Base-by-base conservation (phyloP, 2,113 vertebrate genomes). In the Triplophysa tibetana region DNA sequence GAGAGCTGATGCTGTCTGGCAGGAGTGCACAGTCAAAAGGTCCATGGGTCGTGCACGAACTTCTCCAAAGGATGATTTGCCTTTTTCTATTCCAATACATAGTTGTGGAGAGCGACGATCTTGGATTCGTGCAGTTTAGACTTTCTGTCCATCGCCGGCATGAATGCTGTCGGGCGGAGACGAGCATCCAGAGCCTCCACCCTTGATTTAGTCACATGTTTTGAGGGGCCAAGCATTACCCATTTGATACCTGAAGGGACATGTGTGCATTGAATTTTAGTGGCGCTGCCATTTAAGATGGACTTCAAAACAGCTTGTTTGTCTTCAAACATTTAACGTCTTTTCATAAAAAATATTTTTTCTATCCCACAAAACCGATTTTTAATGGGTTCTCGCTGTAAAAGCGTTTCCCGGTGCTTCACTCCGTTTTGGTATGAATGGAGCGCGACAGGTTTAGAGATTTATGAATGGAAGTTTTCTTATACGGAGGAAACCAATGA, bases 1-100 rank as follows among this genome's bases (percentile, higher is more conserved):
- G 26, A 75, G 54, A 60, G 69, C 52, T 52, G 85, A 83, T 67
- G 79, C 58, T 45, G 67, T 33, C 74, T 76, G 79, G 79, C 79
- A 75, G 64, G 62, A 65, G 70, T 24, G n/a, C 65, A 70, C 45
- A 70, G 56, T 81, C 73, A 38, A 24, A 38, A 70, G 58, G 64
- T 70, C 56, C 52, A 52, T 48, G 54, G 60, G 75, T 24, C 68
- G 56, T 69, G 60, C 64, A 58, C 48, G 10, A 67, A 24, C 82
- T 72, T 29, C 21, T 74, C 64, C 9, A 41, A 69, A 60, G 21
- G 41, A 45, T n/a, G 24, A n/a, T 70, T 48, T 63, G 24, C 43
- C 56, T 33, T 62, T 24, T 29, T 6, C 19, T 29, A 41, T 50
- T 62, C 23, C 17, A 62, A 16, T 62, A 75, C 62, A 56, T 19